phyloP scores from a whole-genome alignment of 2,888 invertebrate species.

The Synergus umbraculus region DNA sequence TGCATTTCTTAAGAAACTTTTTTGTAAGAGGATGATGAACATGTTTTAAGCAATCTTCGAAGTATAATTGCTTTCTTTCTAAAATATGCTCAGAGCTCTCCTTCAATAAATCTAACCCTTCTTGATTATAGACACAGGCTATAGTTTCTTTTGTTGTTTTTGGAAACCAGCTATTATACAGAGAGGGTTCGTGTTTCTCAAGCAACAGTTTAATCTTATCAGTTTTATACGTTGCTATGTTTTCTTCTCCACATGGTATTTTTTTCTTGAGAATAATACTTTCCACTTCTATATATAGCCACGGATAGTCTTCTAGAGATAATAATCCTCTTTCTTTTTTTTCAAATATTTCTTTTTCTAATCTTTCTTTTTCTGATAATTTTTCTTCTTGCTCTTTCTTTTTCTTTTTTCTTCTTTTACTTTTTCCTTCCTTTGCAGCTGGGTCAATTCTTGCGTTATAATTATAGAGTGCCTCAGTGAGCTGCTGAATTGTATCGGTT shows the following conservation, averaged over 20 bases:
- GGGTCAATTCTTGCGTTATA: conserved; percentile 56
- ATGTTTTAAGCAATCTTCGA: conserved; percentile 30
- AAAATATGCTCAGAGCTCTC: too few relatives aligned
- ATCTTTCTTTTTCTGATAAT: too few relatives aligned
- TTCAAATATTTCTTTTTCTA: too few relatives aligned
- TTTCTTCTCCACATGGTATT: neutral
- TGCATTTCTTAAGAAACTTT: conserved; percentile 59
- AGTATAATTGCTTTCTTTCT: too few relatives aligned
- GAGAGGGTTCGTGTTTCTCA: conserved; percentile 44
- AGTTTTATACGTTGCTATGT: conserved; percentile 14
- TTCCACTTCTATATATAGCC: conserved; percentile 56
- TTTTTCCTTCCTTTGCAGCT: neutral
- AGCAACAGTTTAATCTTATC: conserved; percentile 43
- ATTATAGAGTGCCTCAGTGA: conserved; percentile 49
- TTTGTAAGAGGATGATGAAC: conserved; percentile 9
- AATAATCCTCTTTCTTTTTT: neutral
- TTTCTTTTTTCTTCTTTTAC: too few relatives aligned
- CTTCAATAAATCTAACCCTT: conserved; percentile 46
- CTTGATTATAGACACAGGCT: neutral
- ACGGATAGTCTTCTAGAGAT: conserved; percentile 58
- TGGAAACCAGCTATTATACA: conserved; percentile 44
- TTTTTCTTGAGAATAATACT: conserved; percentile 38
- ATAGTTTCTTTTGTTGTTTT: neutral
- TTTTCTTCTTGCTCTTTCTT: too few relatives aligned
- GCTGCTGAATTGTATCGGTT: neutral